These are phyloP conservation scores for Hydra vulgaris DNA, from an alignment of 30 jellyfish, hydroid and myxozoan genomes.

Conservation along the genomic window DNA sequence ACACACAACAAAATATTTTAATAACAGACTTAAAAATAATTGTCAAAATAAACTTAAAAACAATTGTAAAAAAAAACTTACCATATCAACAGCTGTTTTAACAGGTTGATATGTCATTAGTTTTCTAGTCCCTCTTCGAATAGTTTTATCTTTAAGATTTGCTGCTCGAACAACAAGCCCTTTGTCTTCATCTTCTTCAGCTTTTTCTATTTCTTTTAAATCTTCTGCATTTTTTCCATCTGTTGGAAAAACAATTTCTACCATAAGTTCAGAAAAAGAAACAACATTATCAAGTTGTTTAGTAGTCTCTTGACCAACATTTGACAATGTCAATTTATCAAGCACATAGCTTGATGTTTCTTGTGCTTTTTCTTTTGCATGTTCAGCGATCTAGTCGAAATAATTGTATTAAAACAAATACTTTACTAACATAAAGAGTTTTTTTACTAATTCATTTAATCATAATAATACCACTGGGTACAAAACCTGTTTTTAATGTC, in stretches of 20 bases:
- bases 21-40: no score
- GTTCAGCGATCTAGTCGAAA: conserved; percentile 67
- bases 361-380: conserved; percentile 48
- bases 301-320: conserved; percentile 35
- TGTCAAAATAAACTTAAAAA: no score
- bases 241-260: conserved; percentile 91
- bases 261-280: conserved; percentile 89
- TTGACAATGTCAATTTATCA: conserved; percentile 14
- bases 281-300: conserved; percentile 92
- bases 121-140: conserved; percentile 68
- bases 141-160: conserved; percentile 47
- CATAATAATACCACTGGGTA: no score
- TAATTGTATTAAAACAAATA: background rate
- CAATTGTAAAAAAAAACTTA: conserved; percentile 19
- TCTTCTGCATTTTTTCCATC: conserved; percentile 77
- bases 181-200: conserved; percentile 69
- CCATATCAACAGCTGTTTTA: conserved; percentile 64
- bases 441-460: no score
- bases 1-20: no score
- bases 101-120: conserved; percentile 67
- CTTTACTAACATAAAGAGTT: background rate
- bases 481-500: no score
- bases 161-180: conserved; percentile 51
- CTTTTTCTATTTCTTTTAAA: conserved; percentile 76
- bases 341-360: conserved; percentile 18